Base-by-base conservation (phyloP, 1,140 invertebrate species). In the Daktulosphaira vitifoliae region DNA sequence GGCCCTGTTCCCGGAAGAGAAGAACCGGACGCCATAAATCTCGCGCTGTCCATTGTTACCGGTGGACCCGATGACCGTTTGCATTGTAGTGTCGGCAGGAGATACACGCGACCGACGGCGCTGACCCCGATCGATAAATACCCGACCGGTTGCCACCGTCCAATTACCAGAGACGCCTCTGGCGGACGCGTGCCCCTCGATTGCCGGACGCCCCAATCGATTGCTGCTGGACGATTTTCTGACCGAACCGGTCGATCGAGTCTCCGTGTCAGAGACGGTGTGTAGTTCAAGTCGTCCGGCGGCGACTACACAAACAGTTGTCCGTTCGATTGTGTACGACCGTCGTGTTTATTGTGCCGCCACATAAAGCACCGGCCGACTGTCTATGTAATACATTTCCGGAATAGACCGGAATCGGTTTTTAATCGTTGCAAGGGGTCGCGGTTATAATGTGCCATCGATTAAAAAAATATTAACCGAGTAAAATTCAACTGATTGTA, bases 121-220 rank as follows among this genome's bases (percentile, higher is more conserved):
- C 22, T 42, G 53, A 59, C 56, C 56, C 42, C 15, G 56, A 62
- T 46, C 56, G 56, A 62, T 33, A 22, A 29, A 59, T 59, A 26
- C 26, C 23, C 38, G 8, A 16, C 38, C 5, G 2, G 8, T 3
- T 18, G 18, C 22, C 33, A 56, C 53, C 54, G n/a, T n/a, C 42
- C 56, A 62, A 62, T 62, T 62, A 62, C n/a, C 56, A 16, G 25
- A 62, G 56, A 62, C 56, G 56, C 56, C 56, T 62, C 42, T 29
- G 42, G 46, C 56, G 22, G 42, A 39, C 26, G 23, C 25, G 2
- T 16, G 13, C 42, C 18, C 25, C 39, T n/a, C 7, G 5, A 15
- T n/a, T 44, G 3, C 39, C 39, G 39, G 15, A 44, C 39, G 15
- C 39, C 20, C 38, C 53, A 33, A 3, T 26, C 37, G 8, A 13